Evolutionary conservation across 2,888 invertebrate species (phyloP).

Genomic region (Pheosia gnoma): DNA sequence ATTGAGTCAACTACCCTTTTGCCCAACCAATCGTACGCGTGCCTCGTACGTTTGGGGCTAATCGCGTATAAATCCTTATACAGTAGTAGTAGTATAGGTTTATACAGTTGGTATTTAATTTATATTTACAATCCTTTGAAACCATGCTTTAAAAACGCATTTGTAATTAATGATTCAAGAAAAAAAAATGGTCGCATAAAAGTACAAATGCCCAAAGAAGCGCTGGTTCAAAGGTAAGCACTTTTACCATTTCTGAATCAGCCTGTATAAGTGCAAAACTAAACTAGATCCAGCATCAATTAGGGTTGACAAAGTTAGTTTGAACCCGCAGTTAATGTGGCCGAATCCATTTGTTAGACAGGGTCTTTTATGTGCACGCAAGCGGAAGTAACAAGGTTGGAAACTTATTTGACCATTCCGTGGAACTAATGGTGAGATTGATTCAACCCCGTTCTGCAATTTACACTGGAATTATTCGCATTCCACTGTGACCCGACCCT

Average conservation of each 20-base stretch:
- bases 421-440: background rate
- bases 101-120: too few species aligned
- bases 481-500: too few species aligned
- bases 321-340: background rate
- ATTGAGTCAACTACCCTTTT: too few species aligned
- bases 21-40: too few species aligned
- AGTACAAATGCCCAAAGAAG: too few species aligned
- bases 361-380: background rate
- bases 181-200: too few species aligned
- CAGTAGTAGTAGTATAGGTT: too few species aligned
- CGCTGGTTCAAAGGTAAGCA: background rate
- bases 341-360: slow-evolving; percentile 1
- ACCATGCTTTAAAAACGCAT: too few species aligned
- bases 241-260: background rate
- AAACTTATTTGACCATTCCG: background rate
- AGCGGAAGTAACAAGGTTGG: background rate
- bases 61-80: too few species aligned
- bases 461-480: background rate
- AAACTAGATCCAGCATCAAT: background rate
- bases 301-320: slow-evolving; percentile 2
- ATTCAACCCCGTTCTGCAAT: background rate
- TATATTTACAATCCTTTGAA: too few species aligned
- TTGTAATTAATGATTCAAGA: too few species aligned
- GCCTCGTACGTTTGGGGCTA: too few species aligned
- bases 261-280: background rate